Evolutionary conservation across 2,113 vertebrate genomes (phyloP), one percentile per base, ranked within the genome.

Genomic region (Mola mola): DNA sequence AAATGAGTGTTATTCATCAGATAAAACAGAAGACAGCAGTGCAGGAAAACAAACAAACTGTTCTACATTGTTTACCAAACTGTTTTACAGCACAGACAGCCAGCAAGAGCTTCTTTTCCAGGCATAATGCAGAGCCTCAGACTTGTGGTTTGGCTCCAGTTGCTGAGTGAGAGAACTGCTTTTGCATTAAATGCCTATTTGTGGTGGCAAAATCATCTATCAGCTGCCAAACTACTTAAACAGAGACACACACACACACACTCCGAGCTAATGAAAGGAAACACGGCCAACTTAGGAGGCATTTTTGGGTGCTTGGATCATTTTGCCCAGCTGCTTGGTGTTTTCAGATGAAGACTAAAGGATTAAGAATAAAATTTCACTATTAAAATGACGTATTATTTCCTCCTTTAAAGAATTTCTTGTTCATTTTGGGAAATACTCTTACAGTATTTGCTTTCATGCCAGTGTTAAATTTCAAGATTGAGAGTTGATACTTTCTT

Each of bases 121-220:
- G 56, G 47, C 34, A 86, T 86, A 87, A 87, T 60, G 19, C 22
- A 46, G 78, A 82, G 81, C 84, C 61, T 37, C 24, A 47, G 58
- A 46, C 52, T 61, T 83, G 76, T 24, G 71, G 82, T 84, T 80
- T 77, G 77, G 79, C 72, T 88, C 78, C 58, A 68, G 63, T 90
- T 89, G 84, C 89, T 59, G 41, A 21, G 38, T 38, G 25, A 70
- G 44, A 66, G 34, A 75, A 49, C 74, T 71, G 70, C 29, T 50
- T 71, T 49, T 70, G 66, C 81, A 79, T 86, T 90, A 92, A 92
- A 81, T 79, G 55, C 73, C 87, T 46, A 90, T 91, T 92, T 89
- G 90, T 91, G 82, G 88, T 29, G 61, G 49, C 72, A 83, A 52
- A 68, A 74, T 57, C 20, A 36, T 84, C 83, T 60, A 73, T 87